phyloP scores from a whole-genome alignment of 1,140 invertebrate species.

The Leptinotarsa lineolata region DNA sequence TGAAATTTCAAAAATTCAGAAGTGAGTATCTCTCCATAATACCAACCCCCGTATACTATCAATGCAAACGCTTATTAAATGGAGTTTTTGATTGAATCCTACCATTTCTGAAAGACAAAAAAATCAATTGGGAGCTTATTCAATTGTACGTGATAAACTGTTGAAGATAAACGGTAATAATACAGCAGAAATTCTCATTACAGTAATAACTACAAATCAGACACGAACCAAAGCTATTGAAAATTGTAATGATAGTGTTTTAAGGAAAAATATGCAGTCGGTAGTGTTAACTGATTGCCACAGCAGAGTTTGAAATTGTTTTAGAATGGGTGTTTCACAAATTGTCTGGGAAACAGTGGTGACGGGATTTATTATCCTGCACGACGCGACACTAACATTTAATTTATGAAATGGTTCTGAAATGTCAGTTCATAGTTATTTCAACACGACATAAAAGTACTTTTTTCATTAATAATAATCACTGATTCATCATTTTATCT shows the following conservation, averaged over 20 bases:
- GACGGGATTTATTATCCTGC: too few relatives aligned
- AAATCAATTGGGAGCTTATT: constrained; percentile 8
- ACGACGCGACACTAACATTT: too few relatives aligned
- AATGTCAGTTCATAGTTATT: too few relatives aligned
- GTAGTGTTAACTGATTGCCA: neutral
- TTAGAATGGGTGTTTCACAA: neutral
- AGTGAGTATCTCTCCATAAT: too few relatives aligned
- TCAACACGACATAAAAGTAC: too few relatives aligned
- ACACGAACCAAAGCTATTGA: neutral
- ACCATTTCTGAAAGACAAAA: neutral
- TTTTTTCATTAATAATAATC: too few relatives aligned
- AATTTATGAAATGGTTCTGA: too few relatives aligned
- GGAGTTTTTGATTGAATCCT: neutral
- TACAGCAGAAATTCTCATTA: constrained; percentile 14
- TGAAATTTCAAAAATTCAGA: too few relatives aligned
- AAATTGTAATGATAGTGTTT: neutral
- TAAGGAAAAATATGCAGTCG: too few relatives aligned
- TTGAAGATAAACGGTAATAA: constrained; percentile 14
- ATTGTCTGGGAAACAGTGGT: neutral
- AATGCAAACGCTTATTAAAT: neutral
- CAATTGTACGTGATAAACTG: constrained; percentile 20
- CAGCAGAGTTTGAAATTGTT: neutral
- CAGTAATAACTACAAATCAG: constrained; percentile 8
- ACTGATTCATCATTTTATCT: too few relatives aligned
- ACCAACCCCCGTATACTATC: neutral